These are phyloP conservation scores for Augochlorella aurata DNA, from an alignment of 2,888 invertebrate species.

Conservation along the genomic window DNA sequence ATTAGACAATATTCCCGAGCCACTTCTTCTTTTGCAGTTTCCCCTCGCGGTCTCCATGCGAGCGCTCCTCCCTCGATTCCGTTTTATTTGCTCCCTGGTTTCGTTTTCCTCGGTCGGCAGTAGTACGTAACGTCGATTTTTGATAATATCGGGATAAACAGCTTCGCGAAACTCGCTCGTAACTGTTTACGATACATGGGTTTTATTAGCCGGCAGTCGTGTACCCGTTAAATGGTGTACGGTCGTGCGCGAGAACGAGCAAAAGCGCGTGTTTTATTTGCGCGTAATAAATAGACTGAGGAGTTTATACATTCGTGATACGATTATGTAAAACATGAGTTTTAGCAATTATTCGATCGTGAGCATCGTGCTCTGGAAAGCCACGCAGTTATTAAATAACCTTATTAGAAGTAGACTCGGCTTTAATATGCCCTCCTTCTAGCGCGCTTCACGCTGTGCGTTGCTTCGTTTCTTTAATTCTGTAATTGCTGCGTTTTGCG, in stretches of 20 bases:
- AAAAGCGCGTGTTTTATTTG: background rate
- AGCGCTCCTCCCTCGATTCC: slow-evolving; percentile 37
- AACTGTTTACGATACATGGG: background rate
- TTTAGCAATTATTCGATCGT: background rate
- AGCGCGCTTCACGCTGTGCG: background rate
- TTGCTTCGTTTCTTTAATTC: no score
- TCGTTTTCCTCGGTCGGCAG: background rate
- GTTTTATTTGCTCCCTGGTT: background rate
- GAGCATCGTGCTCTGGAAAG: background rate
- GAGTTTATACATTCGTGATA: background rate
- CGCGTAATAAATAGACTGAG: background rate
- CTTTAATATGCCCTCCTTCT: background rate
- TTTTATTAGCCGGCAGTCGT: slow-evolving; percentile 1
- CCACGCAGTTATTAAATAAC: background rate
- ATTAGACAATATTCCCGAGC: slow-evolving; percentile 36
- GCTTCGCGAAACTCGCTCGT: background rate
- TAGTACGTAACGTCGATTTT: background rate
- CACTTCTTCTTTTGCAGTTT: slow-evolving; percentile 24
- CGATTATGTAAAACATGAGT: slow-evolving; percentile 1
- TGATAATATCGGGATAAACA: background rate
- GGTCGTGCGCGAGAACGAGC: background rate
- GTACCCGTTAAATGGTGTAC: background rate
- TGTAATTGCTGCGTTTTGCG: no score
- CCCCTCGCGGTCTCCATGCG: background rate
- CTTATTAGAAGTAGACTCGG: background rate